phyloP scores from a whole-genome alignment of 1,140 invertebrate species.

The Brachionus angularis region DNA sequence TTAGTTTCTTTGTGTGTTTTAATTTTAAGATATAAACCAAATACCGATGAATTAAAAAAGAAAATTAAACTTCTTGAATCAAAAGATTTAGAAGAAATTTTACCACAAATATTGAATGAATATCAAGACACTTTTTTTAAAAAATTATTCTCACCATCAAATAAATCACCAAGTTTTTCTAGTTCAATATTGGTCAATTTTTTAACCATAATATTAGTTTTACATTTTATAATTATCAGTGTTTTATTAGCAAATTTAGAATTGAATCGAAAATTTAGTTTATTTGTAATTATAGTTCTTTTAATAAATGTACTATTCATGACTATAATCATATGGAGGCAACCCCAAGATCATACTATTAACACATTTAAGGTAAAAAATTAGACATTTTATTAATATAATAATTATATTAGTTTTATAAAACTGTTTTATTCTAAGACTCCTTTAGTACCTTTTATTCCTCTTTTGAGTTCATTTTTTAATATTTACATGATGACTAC shows the following conservation, averaged over 20 bases:
- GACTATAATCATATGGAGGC: conserved; percentile 45
- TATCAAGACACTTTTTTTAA: neutral
- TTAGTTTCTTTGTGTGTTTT: conserved; percentile 83
- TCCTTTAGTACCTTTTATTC: conserved; percentile 77
- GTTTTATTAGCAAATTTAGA: neutral
- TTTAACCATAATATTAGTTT: neutral
- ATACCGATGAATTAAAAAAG: neutral
- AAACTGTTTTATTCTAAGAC: conserved; percentile 61
- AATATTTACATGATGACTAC: conserved; percentile 84
- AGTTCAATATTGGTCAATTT: conserved; percentile 11
- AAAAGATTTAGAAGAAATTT: neutral
- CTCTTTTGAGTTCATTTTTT: conserved; percentile 74
- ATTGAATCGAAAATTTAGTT: neutral
- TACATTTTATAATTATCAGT: conserved; percentile 7
- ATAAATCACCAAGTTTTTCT: neutral
- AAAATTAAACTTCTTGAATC: neutral
- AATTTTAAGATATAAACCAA: conserved; percentile 61
- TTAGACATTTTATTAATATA: neutral
- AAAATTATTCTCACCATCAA: neutral
- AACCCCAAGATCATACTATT: conserved; percentile 45
- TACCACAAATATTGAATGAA: neutral
- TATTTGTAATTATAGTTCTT: conserved; percentile 22
- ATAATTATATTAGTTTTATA: neutral
- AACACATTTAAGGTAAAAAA: conserved; percentile 46
- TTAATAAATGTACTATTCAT: conserved; percentile 45